These are phyloP conservation scores for Dreissena rostriformis DNA, from an alignment of 1,140 invertebrate species.

Conservation along the genomic window DNA sequence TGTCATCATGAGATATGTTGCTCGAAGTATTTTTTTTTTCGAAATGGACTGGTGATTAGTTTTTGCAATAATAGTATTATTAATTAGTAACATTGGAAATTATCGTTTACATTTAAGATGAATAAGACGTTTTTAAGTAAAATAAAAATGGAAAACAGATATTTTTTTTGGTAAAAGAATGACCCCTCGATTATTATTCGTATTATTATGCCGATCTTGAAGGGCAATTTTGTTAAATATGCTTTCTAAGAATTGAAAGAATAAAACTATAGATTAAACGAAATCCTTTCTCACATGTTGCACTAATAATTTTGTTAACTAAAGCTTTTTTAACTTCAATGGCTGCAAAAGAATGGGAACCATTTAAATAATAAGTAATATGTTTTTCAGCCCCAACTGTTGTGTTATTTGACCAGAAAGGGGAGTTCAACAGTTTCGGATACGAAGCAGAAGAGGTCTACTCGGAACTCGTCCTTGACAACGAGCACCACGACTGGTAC, in stretches of 20 bases:
- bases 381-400: slow-evolving; percentile 32
- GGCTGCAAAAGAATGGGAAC: neutral
- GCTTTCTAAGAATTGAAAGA: too few relatives aligned
- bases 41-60: neutral
- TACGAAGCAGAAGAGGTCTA: slow-evolving; percentile 53
- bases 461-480: slow-evolving; percentile 37
- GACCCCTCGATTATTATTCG: too few relatives aligned
- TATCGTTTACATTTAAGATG: too few relatives aligned
- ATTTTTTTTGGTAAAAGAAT: too few relatives aligned
- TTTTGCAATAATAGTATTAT: too few relatives aligned
- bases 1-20: neutral
- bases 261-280: too few relatives aligned
- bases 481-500: slow-evolving; percentile 49
- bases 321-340: neutral
- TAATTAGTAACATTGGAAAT: neutral
- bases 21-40: neutral
- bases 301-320: too few relatives aligned
- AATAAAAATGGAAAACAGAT: too few relatives aligned
- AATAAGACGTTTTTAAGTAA: too few relatives aligned
- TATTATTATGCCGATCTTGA: too few relatives aligned
- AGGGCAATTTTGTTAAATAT: too few relatives aligned
- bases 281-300: too few relatives aligned
- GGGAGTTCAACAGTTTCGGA: slow-evolving; percentile 55
- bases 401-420: slow-evolving; percentile 39
- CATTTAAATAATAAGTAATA: neutral